Base-by-base conservation (phyloP, 2,888 invertebrate genomes). In the Mythimna lalbum region DNA sequence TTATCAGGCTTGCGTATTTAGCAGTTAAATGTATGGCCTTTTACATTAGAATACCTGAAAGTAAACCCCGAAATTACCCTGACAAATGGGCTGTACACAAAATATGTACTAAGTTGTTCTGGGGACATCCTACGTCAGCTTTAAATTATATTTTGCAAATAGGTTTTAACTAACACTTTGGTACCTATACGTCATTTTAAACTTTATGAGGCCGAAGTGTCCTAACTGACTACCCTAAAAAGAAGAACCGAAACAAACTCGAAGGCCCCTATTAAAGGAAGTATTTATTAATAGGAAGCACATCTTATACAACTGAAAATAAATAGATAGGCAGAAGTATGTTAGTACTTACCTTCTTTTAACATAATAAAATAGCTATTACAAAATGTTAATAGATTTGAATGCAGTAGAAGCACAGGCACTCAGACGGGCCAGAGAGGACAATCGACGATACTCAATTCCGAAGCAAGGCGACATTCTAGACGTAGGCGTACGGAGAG, bases 391-490 rank as follows among this genome's bases (percentile, higher is more conserved):
- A 62, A 59, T 91, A 90, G 95, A 95, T 69, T 86, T 97, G 68
- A 97, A 96, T 76, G 92, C 96, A 57, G 96, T 97, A 10, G 97
- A 97, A 92, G 96, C 96, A 84, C 90, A 95, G 23, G 97, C 97
- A 9, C 90, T 97, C 53, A 95, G 96, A 73, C 95, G 96, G 75
- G 97, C 97, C 0, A 96, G 94, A 82, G 96, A 97, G 56, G 97
- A 97, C 82, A 91, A 93, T 61, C 89, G 88, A 60, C 88, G 87
- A 77, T 70, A 90, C 19, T 90, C 93, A 77, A 84, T 89, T 27
- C 92, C 90, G 76, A 88, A 88, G 75, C 92, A 94, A 78, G 95
- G 95, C 21, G 95, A 95, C 69, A 95, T 95, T 73, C 87, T 92
- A 69, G 90, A 93, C 73, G 43, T 57, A 57, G 90, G 89, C 61